phyloP scores from a whole-genome alignment of 2,113 vertebrate genomes.

The Ariopsis seemanni region DNA sequence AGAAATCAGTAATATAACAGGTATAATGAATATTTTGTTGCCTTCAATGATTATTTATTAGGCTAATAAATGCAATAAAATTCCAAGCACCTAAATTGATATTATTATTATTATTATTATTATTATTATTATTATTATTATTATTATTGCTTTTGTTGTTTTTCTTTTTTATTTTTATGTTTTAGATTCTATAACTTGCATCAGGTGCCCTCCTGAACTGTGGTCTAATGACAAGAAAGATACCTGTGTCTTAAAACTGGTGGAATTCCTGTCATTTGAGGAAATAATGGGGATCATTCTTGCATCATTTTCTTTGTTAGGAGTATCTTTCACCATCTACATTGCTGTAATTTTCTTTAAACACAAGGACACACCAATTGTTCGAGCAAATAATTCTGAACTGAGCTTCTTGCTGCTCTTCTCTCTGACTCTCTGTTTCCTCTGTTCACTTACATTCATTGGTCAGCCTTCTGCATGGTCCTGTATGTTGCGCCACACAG shows the following conservation, averaged over 20 bases:
- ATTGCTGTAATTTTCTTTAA: constrained; percentile 70
- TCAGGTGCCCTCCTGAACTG: constrained; percentile 23
- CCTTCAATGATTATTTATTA: too few relatives aligned
- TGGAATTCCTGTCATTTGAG: neutral
- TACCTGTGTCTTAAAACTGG: constrained; percentile 38
- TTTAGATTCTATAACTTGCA: constrained; percentile 45
- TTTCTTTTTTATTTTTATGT: too few relatives aligned
- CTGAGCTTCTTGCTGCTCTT: constrained; percentile 74
- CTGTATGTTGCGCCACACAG: constrained; percentile 74
- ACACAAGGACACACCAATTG: constrained; percentile 72
- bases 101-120: too few relatives aligned
- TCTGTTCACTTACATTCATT: constrained; percentile 74
- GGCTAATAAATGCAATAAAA: neutral
- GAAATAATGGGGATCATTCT: constrained; percentile 65
- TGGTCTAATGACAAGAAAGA: constrained; percentile 56
- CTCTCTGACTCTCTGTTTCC: constrained; percentile 72
- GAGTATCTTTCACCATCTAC: constrained; percentile 64
- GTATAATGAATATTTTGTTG: neutral
- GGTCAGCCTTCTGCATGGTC: constrained; percentile 70
- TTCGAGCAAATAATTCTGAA: constrained; percentile 54
- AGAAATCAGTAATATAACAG: constrained; percentile 1
- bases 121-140: too few relatives aligned
- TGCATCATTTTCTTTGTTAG: constrained; percentile 64
- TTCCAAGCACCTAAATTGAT: neutral
- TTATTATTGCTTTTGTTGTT: too few relatives aligned